These are phyloP conservation scores for Asarcornis scutulata DNA, from an alignment of 2,113 vertebrate genomes.

Conservation along the genomic window DNA sequence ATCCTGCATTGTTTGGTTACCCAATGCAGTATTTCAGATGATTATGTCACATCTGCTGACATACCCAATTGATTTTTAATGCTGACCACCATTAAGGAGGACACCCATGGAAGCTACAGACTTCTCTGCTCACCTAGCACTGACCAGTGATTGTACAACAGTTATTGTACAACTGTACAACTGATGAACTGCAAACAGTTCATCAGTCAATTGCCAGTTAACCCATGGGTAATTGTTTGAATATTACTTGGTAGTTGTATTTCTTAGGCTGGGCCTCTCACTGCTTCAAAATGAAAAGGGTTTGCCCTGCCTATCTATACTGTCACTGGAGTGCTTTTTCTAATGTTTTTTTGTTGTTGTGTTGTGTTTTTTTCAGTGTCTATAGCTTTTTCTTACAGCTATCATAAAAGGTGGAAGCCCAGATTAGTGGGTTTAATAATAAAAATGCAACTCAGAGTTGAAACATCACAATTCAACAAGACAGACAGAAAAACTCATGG, in stretches of 20 bases:
- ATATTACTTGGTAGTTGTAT: not conserved
- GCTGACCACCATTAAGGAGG: not conserved
- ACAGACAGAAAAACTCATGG: not conserved
- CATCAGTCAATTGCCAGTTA: not conserved
- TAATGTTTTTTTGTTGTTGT: not conserved
- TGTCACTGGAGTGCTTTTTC: not conserved
- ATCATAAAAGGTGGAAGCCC: not conserved
- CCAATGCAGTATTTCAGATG: not conserved
- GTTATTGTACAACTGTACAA: not conserved
- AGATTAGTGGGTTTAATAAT: not conserved
- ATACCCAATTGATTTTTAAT: not conserved
- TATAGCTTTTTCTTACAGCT: not conserved
- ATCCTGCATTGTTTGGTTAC: not conserved
- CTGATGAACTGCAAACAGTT: not conserved
- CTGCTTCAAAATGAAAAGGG: not conserved
- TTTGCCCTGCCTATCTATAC: not conserved
- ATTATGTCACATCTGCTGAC: fast-evolving
- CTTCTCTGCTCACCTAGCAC: not conserved
- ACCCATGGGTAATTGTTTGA: not conserved
- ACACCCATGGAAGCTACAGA: fast-evolving
- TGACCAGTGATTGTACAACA: not conserved
- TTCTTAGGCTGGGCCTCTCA: not conserved
- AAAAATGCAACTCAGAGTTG: not conserved
- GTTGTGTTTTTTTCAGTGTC: not conserved
- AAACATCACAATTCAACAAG: not conserved